Evolutionary conservation across 2,888 invertebrate species (phyloP).

Genomic region (Amblyjoppa proteus): DNA sequence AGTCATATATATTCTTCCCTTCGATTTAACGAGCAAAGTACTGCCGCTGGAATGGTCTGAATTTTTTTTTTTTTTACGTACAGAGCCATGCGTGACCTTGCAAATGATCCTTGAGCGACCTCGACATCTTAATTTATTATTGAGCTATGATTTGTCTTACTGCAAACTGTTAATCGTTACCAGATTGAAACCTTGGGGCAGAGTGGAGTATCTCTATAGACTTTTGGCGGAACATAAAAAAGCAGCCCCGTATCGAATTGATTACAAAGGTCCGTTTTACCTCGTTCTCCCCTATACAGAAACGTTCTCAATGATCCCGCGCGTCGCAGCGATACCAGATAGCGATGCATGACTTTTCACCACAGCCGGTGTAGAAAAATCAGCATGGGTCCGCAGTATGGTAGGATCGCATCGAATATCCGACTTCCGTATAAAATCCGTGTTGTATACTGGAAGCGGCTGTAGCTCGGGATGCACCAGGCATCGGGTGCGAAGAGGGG

Average conservation of each 20-base stretch:
- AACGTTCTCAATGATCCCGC: constrained; percentile 4
- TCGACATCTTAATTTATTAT: no score
- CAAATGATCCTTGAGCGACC: neutral
- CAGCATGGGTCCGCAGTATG: constrained; percentile 44
- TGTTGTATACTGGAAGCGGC: constrained; percentile 27
- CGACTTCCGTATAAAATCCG: constrained; percentile 43
- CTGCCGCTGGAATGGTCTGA: neutral
- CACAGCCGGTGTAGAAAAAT: constrained; percentile 50
- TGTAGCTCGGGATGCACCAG: constrained; percentile 29
- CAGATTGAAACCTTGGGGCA: no score
- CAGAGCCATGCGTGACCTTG: neutral
- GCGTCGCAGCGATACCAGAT: neutral
- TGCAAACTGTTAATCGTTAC: neutral
- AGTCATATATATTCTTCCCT: neutral
- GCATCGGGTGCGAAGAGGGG: constrained; percentile 48
- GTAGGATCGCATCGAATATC: constrained; percentile 28
- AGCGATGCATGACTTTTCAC: constrained; percentile 22
- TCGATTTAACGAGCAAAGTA: neutral
- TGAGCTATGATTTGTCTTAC: neutral
- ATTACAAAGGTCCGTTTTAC: neutral
- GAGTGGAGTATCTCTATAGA: no score
- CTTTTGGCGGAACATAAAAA: no score
- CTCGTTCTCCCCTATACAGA: neutral
- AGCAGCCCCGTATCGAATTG: neutral
- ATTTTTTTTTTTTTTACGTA: neutral